Evolutionary conservation across 2,113 vertebrate species (phyloP).

Genomic region (Phyllopteryx taeniolatus): DNA sequence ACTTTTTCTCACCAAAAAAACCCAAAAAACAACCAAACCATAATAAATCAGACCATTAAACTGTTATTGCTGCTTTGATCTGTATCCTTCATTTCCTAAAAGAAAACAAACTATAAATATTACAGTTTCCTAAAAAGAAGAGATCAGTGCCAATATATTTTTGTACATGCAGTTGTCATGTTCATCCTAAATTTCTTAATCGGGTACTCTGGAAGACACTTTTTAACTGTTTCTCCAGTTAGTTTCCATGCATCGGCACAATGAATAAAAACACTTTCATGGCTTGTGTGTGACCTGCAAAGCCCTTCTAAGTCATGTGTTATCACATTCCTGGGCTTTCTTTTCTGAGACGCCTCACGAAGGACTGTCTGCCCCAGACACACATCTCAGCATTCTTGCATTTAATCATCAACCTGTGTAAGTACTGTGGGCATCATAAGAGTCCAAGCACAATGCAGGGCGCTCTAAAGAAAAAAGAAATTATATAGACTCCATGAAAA

Average conservation of each 20-base stretch:
- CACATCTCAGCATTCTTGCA: slow-evolving; percentile 14
- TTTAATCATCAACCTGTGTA: slow-evolving; percentile 37
- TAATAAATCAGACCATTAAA: no score
- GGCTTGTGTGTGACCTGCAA: background rate
- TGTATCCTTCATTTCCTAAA: no score
- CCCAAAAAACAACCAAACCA: no score
- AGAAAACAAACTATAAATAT: no score
- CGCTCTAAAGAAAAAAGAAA: background rate
- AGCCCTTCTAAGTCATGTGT: background rate
- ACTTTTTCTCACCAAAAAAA: no score
- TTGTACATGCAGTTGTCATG: no score
- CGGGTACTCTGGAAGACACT: no score
- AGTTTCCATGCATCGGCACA: slow-evolving; percentile 14
- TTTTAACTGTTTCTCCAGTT: background rate
- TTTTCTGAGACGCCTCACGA: slow-evolving; percentile 3
- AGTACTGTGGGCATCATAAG: slow-evolving; percentile 10
- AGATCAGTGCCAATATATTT: no score
- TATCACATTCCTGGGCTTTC: slow-evolving; percentile 32
- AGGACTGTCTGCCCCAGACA: slow-evolving; percentile 28
- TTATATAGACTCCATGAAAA: background rate
- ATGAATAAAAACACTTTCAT: slow-evolving; percentile 1
- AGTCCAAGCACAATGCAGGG: background rate
- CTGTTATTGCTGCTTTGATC: no score
- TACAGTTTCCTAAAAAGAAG: no score
- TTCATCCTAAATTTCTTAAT: no score